These are phyloP conservation scores for Trematocara nigrifrons DNA, from an alignment of 2,113 vertebrate species.

Conservation along the genomic window DNA sequence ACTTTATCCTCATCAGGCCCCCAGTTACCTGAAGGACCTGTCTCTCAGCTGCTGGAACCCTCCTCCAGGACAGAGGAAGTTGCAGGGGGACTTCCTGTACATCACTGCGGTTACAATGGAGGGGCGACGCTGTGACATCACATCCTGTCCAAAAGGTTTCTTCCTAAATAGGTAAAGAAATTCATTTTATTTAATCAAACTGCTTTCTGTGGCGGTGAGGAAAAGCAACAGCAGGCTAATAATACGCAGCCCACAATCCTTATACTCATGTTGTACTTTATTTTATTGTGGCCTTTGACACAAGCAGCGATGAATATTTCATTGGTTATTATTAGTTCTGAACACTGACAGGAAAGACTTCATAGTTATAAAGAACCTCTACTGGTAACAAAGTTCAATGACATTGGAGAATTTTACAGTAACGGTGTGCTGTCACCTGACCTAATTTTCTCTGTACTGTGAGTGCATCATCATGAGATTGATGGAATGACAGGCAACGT, in stretches of 20 bases:
- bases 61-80: slow-evolving; percentile 77
- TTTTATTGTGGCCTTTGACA: neutral
- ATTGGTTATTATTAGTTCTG: neutral
- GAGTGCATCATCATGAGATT: neutral
- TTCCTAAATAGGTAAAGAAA: slow-evolving; percentile 74
- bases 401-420: neutral
- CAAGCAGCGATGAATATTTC: neutral
- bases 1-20: slow-evolving; percentile 40
- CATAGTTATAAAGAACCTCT: neutral
- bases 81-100: slow-evolving; percentile 81
- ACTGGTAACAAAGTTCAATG: neutral
- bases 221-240: neutral
- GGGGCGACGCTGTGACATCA: slow-evolving; percentile 73
- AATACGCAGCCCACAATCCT: neutral
- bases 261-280: neutral
- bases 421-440: neutral
- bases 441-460: neutral
- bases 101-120: slow-evolving; percentile 73
- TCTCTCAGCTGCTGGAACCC: slow-evolving; percentile 80
- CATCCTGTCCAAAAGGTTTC: slow-evolving; percentile 78
- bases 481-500: neutral
- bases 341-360: neutral
- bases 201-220: neutral
- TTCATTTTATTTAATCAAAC: neutral
- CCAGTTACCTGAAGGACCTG: slow-evolving; percentile 69